Evolutionary conservation across 2,113 vertebrate genomes (phyloP).

Genomic region (Callorhinus ursinus): DNA sequence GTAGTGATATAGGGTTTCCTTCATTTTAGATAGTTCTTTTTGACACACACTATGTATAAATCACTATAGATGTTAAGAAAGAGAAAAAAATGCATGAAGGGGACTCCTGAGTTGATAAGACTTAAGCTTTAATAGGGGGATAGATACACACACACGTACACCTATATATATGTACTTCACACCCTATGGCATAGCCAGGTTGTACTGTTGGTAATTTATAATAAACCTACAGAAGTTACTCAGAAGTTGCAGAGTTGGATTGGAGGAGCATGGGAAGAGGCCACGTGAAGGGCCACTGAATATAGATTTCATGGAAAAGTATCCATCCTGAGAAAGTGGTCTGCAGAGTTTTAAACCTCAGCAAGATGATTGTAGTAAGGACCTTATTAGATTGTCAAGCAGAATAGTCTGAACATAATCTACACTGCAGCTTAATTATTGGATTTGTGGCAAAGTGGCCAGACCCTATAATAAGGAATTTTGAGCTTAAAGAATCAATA

Average conservation of each 20-base stretch:
- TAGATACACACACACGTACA: background rate
- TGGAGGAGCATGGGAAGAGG: background rate
- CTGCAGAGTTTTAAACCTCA: background rate
- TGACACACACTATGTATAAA: background rate
- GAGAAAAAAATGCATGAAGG: background rate
- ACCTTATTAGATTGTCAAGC: background rate
- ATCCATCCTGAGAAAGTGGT: background rate
- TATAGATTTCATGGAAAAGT: background rate
- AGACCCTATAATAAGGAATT: background rate
- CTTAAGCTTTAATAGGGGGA: background rate
- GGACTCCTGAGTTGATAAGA: background rate
- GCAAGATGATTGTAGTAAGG: background rate
- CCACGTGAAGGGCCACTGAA: background rate
- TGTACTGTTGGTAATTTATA: background rate
- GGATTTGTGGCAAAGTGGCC: background rate
- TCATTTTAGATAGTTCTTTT: slow-evolving; percentile 39
- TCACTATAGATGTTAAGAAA: background rate
- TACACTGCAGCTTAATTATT: background rate
- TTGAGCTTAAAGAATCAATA: slow-evolving; percentile 3
- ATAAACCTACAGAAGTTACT: background rate
- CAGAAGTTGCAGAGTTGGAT: background rate
- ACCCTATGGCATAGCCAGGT: background rate
- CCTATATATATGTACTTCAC: background rate
- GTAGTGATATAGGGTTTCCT: background rate
- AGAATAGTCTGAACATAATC: background rate